These are phyloP conservation scores for Thereva unica DNA, from an alignment of 2,888 invertebrate species.

Conservation along the genomic window DNA sequence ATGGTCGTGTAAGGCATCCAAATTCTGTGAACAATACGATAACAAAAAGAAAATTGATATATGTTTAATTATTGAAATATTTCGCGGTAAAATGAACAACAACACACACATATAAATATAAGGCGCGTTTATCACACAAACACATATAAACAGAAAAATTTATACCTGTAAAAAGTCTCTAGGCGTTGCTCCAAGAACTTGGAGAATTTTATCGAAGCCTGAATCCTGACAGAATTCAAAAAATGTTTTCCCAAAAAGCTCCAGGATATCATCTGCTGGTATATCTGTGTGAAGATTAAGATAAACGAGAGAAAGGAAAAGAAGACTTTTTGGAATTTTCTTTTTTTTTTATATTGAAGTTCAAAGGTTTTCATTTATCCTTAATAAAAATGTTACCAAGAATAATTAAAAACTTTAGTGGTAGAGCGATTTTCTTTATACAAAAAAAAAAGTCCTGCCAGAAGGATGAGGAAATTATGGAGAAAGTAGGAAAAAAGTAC, in stretches of 20 bases:
- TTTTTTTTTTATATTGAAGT: background rate
- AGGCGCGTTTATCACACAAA: background rate
- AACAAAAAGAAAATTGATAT: slow-evolving; percentile 11
- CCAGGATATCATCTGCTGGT: slow-evolving; percentile 85
- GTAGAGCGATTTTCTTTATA: background rate
- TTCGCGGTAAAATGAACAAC: background rate
- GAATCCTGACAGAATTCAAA: slow-evolving; percentile 96
- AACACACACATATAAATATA: background rate
- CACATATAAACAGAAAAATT: background rate
- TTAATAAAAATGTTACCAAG: background rate
- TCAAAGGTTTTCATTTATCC: background rate
- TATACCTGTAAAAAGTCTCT: slow-evolving; percentile 89
- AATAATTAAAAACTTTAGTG: background rate
- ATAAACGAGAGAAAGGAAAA: slow-evolving; percentile 37
- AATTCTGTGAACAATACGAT: slow-evolving; percentile 66
- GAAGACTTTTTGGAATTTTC: background rate
- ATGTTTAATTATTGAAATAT: slow-evolving; percentile 4
- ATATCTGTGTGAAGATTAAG: slow-evolving; percentile 67
- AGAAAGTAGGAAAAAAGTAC: slow-evolving; percentile 50
- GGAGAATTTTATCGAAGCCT: slow-evolving; percentile 94
- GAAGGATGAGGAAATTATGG: background rate
- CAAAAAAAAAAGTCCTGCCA: background rate
- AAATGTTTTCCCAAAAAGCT: slow-evolving; percentile 91
- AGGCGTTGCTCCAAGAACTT: slow-evolving; percentile 92
- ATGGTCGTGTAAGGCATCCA: slow-evolving; percentile 95